These are phyloP conservation scores for Pelvicachromis taeniatus DNA, from an alignment of 2,113 vertebrate species.

Conservation along the genomic window DNA sequence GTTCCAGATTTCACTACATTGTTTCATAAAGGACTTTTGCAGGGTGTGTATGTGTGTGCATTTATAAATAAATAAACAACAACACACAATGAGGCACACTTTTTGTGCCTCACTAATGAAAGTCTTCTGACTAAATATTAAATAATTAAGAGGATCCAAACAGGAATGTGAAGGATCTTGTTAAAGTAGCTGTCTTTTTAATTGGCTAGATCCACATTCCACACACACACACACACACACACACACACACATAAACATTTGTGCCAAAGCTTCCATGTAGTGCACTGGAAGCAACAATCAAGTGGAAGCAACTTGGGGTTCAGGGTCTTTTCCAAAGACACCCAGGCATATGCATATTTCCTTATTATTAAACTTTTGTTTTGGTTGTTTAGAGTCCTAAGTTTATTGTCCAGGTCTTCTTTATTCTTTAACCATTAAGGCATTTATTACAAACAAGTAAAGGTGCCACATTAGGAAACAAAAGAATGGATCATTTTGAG, in stretches of 20 bases:
- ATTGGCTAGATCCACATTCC: background rate
- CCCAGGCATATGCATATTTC: background rate
- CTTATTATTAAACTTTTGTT: background rate
- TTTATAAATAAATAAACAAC: background rate
- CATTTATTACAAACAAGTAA: too few species aligned
- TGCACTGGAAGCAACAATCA: background rate
- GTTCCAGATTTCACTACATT: background rate
- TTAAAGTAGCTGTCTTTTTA: background rate
- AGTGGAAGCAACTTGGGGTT: background rate
- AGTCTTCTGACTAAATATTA: background rate
- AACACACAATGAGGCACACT: background rate
- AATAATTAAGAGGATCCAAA: background rate
- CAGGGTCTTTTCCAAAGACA: background rate
- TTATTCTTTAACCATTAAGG: too few species aligned
- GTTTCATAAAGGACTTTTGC: background rate
- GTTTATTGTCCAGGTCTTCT: background rate
- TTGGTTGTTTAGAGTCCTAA: fast-evolving
- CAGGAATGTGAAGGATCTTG: background rate
- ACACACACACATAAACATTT: background rate
- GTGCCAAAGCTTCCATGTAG: background rate
- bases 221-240: too few species aligned
- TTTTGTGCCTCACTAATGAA: background rate
- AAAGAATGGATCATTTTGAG: too few species aligned
- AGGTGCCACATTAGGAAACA: too few species aligned
- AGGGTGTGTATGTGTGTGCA: background rate